Percentiles rank a stretch among this genome's conserved stretches.
These are phyloP conservation scores for Drosophila athabasca DNA, from an alignment of 1,140 invertebrate genomes.

Conservation along the genomic window DNA sequence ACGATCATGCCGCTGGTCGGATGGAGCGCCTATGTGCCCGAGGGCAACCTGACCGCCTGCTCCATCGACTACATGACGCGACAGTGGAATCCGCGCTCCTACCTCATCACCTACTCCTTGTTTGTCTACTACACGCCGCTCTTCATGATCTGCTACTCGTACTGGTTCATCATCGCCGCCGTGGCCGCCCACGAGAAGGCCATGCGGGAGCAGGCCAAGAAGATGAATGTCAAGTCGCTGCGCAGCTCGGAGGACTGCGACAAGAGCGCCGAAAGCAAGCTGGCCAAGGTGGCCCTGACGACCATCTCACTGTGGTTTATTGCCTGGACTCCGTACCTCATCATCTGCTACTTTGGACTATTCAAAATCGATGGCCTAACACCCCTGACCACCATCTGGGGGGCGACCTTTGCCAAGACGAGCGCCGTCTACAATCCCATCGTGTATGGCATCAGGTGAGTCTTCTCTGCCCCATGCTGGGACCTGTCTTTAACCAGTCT, in stretches of 20 bases:
- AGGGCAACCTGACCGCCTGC: slow-evolving; percentile 93
- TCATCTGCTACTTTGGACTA: slow-evolving; percentile 91
- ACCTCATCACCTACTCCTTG: slow-evolving; percentile 88
- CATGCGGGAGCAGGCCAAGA: slow-evolving; percentile 93
- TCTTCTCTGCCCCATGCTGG: too few species aligned
- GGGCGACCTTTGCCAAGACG: slow-evolving; percentile 91
- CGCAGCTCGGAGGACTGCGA: slow-evolving; percentile 87
- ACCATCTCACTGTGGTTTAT: slow-evolving; percentile 93
- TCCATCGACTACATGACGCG: slow-evolving; percentile 92
- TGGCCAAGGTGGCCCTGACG: slow-evolving; percentile 92
- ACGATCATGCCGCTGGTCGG: slow-evolving; percentile 88
- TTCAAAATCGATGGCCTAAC: slow-evolving; percentile 88
- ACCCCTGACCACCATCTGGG: slow-evolving; percentile 90
- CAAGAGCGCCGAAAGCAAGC: slow-evolving; percentile 89
- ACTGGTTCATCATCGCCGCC: slow-evolving; percentile 91
- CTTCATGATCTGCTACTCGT: slow-evolving; percentile 89
- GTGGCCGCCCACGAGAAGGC: slow-evolving; percentile 91
- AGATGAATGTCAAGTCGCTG: slow-evolving; percentile 92
- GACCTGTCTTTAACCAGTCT: too few species aligned
- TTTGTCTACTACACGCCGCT: slow-evolving; percentile 90
- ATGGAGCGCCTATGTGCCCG: slow-evolving; percentile 91
- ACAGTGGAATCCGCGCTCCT: slow-evolving; percentile 87
- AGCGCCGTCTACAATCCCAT: slow-evolving; percentile 92
- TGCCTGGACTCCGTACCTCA: slow-evolving; percentile 93
- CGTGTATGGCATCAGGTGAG: slow-evolving; percentile 91